These are phyloP conservation scores for Pseudonaja textilis DNA, from an alignment of 2,113 vertebrate genomes.

Conservation along the genomic window DNA sequence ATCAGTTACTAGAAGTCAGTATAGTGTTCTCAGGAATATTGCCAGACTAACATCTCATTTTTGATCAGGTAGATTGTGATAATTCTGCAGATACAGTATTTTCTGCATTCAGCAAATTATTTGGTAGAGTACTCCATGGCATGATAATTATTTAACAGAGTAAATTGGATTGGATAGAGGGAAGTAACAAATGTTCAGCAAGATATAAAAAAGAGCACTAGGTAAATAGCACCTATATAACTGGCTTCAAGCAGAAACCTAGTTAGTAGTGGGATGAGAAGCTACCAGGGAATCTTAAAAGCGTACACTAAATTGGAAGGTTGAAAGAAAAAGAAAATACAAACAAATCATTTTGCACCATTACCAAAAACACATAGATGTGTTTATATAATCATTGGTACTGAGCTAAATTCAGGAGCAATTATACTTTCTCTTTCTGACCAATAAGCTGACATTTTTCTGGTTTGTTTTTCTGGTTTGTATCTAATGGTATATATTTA, in stretches of 20 bases:
- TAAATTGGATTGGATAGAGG: not conserved
- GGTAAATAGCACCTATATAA: not conserved
- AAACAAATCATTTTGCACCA: not conserved
- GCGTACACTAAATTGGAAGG: not conserved
- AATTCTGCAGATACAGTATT: not conserved
- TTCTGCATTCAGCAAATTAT: not conserved
- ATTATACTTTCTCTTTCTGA: not conserved
- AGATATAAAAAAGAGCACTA: not conserved
- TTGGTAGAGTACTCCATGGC: not conserved
- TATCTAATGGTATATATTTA: not conserved
- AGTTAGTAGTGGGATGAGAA: not conserved
- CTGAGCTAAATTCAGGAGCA: not conserved
- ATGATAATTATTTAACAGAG: not conserved
- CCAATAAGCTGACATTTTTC: not conserved
- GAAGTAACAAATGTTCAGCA: not conserved
- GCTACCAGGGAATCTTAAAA: not conserved
- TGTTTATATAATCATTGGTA: not conserved
- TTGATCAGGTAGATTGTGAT: not conserved
- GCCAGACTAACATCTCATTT: not conserved
- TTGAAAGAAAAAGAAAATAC: not conserved
- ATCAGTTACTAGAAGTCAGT: not conserved
- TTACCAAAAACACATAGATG: not conserved
- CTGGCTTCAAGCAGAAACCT: not conserved
- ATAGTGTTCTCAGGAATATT: not conserved
- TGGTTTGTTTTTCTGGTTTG: not conserved